Conservation (phyloP, 2,113 vertebrate species). For the Tupaia chinensis region DNA sequence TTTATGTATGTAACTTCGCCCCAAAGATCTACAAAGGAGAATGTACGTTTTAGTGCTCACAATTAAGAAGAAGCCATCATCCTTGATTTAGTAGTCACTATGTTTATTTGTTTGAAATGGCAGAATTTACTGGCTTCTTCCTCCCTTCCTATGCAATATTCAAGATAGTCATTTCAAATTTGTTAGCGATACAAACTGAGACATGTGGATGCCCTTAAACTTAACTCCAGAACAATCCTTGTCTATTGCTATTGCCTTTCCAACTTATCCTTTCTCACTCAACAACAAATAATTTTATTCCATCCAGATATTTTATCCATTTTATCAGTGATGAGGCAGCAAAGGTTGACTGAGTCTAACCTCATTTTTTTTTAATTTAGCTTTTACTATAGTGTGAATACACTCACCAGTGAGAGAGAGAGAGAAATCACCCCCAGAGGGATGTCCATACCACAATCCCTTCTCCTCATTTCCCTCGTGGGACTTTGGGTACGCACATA, state of each 20-base stretch:
- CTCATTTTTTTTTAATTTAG: neutral
- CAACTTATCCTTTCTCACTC: neutral
- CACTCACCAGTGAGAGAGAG: no score
- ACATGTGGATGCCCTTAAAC: neutral
- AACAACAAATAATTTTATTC: neutral
- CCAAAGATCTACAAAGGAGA: neutral
- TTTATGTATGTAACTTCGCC: neutral
- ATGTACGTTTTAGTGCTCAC: neutral
- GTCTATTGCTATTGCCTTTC: neutral
- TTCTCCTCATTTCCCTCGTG: no score
- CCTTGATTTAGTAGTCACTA: neutral
- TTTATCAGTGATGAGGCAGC: neutral
- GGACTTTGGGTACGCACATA: no score
- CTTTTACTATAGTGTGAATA: no score
- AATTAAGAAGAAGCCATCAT: neutral
- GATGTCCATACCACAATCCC: no score
- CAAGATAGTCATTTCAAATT: neutral
- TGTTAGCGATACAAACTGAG: neutral
- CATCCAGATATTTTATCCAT: neutral
- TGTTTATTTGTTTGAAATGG: neutral
- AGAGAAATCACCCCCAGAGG: no score
- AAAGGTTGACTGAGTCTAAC: neutral
- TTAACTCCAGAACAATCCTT: neutral
- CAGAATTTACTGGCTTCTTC: neutral
- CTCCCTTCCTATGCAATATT: neutral